Conservation (phyloP, 2,113 vertebrate genomes). For the Hemiscyllium ocellatum region DNA sequence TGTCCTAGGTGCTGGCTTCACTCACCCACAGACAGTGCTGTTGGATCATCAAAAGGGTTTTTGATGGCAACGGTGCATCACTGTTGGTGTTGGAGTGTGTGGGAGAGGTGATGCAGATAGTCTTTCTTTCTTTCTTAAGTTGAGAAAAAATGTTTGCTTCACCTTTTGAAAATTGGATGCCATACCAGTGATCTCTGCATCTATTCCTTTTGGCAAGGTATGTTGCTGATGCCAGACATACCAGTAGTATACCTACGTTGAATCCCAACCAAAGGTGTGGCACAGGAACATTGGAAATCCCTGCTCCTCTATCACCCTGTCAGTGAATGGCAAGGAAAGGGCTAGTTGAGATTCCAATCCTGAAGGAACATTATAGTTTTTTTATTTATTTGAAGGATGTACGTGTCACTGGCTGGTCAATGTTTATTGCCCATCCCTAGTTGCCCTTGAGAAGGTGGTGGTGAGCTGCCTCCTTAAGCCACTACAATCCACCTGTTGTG, state of each 20-base stretch:
- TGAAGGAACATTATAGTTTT: not conserved
- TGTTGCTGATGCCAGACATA: not conserved
- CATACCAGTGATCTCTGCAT: not conserved
- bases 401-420: no score
- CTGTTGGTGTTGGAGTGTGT: not conserved
- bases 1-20: not conserved
- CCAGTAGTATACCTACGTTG: not conserved
- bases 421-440: no score
- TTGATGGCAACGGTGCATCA: not conserved
- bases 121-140: not conserved
- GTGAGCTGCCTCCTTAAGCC: no score
- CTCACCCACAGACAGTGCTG: not conserved
- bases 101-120: no score
- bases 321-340: not conserved
- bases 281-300: not conserved
- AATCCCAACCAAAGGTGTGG: not conserved
- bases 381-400: no score
- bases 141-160: not conserved
- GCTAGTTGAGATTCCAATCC: not conserved
- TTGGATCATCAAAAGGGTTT: not conserved
- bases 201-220: not conserved
- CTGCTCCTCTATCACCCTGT: not conserved
- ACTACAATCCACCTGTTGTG: no score
- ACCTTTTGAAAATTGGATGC: not conserved
- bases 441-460: no score